Evolutionary conservation across 2,113 vertebrate genomes (phyloP).

Genomic region (Otocyon megalotis): DNA sequence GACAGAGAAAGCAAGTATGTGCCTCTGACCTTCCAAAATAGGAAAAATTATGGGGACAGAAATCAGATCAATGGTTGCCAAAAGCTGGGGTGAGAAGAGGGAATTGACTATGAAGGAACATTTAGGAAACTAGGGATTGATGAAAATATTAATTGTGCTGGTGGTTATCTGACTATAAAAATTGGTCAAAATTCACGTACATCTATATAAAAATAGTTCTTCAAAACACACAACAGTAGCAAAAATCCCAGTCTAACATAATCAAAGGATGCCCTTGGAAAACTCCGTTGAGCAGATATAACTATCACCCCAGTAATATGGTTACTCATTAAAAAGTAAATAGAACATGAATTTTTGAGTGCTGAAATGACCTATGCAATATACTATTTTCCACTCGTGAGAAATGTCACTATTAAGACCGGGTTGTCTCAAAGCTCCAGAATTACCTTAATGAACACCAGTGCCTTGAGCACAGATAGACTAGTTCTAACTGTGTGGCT

Average conservation of each 20-base stretch:
- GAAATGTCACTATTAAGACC: background rate
- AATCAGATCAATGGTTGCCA: background rate
- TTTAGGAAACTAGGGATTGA: background rate
- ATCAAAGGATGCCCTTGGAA: background rate
- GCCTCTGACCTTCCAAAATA: background rate
- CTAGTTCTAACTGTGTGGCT: background rate
- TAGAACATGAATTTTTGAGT: background rate
- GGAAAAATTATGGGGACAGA: background rate
- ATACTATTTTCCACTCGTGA: background rate
- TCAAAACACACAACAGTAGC: background rate
- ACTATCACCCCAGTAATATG: background rate
- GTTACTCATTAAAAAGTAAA: background rate
- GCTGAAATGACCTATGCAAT: background rate
- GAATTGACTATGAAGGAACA: background rate
- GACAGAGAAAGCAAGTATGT: background rate
- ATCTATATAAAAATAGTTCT: background rate
- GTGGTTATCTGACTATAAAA: background rate
- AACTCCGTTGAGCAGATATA: background rate
- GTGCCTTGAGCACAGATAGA: background rate
- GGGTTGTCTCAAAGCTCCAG: background rate
- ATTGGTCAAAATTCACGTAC: background rate
- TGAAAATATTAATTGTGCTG: background rate
- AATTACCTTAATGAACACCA: background rate
- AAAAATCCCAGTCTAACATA: background rate
- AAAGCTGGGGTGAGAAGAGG: background rate